These are phyloP conservation scores for Bombus difficillimus DNA, from an alignment of 1,140 invertebrate species.

Conservation along the genomic window DNA sequence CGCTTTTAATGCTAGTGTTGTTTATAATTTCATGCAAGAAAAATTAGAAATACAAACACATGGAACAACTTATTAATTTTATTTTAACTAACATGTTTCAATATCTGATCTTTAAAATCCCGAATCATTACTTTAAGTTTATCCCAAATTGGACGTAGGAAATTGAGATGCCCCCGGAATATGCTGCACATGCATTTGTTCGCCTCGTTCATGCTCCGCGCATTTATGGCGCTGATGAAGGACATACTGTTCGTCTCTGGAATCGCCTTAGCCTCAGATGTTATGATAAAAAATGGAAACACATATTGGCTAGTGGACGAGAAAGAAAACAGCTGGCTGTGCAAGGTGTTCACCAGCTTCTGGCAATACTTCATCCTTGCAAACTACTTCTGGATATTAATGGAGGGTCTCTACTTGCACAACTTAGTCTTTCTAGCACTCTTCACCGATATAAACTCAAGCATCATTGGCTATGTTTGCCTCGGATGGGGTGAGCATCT, in stretches of 20 bases:
- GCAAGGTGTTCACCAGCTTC: slow-evolving; percentile 87
- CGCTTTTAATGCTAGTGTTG: not conserved
- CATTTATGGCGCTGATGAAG: slow-evolving; percentile 85
- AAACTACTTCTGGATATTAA: slow-evolving; percentile 92
- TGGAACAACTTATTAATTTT: not conserved
- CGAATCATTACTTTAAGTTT: slow-evolving; percentile 63
- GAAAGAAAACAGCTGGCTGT: slow-evolving; percentile 85
- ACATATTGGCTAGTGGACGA: slow-evolving; percentile 74
- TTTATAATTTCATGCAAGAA: not conserved
- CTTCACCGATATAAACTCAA: slow-evolving; percentile 87
- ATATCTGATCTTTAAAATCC: not conserved
- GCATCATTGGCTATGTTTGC: slow-evolving; percentile 87
- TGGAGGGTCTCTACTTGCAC: slow-evolving; percentile 92
- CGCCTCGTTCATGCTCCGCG: slow-evolving; percentile 86
- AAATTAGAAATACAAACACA: not conserved
- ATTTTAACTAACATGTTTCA: not conserved
- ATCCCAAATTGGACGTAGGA: slow-evolving; percentile 81
- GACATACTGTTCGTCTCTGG: slow-evolving; percentile 85
- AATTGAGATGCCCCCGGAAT: slow-evolving; percentile 87
- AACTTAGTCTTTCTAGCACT: slow-evolving; percentile 90
- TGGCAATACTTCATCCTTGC: slow-evolving; percentile 89
- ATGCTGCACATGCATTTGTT: slow-evolving; percentile 89
- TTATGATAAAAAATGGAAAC: slow-evolving; percentile 76
- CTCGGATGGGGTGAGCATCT: slow-evolving; percentile 88
- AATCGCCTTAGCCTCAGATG: slow-evolving; percentile 81